Evolutionary conservation across 2,113 vertebrate species (phyloP).

Genomic region (Carassius carassius): DNA sequence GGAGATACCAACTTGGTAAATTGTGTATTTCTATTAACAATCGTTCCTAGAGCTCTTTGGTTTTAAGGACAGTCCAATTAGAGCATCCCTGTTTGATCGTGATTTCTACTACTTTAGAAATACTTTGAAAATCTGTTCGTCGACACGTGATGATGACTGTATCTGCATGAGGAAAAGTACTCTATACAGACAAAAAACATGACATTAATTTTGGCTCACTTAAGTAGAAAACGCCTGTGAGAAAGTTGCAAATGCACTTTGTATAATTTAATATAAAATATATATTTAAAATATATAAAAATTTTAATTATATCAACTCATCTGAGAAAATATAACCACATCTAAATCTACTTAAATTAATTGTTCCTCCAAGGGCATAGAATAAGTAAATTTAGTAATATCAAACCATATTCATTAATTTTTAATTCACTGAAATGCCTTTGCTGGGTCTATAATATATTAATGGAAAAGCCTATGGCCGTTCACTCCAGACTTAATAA

Average conservation of each 20-base stretch:
- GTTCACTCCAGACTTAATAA: not conserved
- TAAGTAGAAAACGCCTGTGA: not conserved
- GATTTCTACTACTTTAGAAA: not conserved
- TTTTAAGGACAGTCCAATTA: conserved; percentile 20
- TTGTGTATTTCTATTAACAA: conserved; percentile 22
- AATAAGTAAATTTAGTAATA: not conserved
- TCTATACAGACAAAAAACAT: not conserved
- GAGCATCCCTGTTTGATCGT: not conserved
- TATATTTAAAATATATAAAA: no score
- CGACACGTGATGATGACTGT: no score
- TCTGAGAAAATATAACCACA: not conserved
- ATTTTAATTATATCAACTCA: no score
- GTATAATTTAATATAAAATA: no score
- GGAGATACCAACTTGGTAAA: not conserved
- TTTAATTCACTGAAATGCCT: not conserved
- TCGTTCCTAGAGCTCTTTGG: not conserved
- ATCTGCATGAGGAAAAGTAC: no score
- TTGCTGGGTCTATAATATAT: not conserved
- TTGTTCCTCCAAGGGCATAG: not conserved
- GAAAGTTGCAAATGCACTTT: not conserved
- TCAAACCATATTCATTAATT: not conserved
- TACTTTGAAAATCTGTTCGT: no score
- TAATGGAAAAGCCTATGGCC: not conserved
- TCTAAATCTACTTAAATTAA: not conserved
- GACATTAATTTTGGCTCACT: not conserved